These are phyloP conservation scores for Tapirus terrestris DNA, from an alignment of 2,113 vertebrate species.

Conservation along the genomic window DNA sequence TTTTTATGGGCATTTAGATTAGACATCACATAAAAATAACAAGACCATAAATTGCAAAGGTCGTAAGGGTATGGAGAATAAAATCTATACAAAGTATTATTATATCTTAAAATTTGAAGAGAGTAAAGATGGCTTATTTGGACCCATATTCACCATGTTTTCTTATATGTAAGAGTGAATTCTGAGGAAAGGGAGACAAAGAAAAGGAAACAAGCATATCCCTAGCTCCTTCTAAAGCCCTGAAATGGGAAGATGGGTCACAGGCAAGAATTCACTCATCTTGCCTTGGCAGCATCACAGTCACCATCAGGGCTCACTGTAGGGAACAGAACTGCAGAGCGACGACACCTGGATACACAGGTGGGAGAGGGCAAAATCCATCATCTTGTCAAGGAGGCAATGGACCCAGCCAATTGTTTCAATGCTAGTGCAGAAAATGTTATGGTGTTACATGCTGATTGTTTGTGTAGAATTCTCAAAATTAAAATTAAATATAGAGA, in stretches of 20 bases:
- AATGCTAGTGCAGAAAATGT: background rate
- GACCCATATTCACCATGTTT: background rate
- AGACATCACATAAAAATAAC: background rate
- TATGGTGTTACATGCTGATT: background rate
- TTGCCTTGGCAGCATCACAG: background rate
- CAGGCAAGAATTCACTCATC: background rate
- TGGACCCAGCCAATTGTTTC: background rate
- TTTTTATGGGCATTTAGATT: background rate
- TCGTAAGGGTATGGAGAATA: background rate
- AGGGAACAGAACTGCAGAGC: background rate
- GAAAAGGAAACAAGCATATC: background rate
- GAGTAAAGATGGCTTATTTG: background rate
- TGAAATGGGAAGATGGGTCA: background rate
- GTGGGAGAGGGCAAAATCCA: background rate
- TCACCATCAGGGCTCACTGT: slow-evolving; percentile 26
- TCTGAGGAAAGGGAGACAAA: background rate
- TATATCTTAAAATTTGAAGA: background rate
- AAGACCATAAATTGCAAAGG: background rate
- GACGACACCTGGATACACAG: slow-evolving; percentile 30
- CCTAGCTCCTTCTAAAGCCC: background rate
- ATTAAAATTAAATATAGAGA: background rate
- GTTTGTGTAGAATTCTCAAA: background rate
- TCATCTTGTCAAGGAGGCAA: slow-evolving; percentile 1
- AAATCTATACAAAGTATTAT: background rate
- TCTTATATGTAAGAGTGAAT: background rate